Evolutionary conservation across 1,140 invertebrate species (phyloP), one percentile per base, ranked within the genome.

Genomic region (Heterodera carotae): DNA sequence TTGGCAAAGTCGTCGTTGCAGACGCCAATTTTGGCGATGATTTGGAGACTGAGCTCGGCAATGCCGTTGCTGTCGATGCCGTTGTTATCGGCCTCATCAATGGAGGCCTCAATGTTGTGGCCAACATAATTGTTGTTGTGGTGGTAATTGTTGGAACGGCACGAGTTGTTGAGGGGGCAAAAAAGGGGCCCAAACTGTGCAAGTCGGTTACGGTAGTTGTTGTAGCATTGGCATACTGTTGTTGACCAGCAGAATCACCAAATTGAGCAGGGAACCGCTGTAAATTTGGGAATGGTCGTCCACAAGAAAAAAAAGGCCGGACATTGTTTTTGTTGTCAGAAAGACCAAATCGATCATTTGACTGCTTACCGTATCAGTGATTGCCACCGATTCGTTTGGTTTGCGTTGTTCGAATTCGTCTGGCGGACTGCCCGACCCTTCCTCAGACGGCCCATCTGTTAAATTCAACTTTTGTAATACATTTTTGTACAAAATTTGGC

Each of bases 321-420:
- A n/a, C n/a, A n/a, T 66, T 22, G 8, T 31, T 66, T 34, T 66
- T 66, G 27, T 7, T 1, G 4, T 62, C 29, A 62, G 10, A 62
- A 62, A 43, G 7, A 43, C 2, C 7, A 62, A 12, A 62, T 62
- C 22, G 10, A 62, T 62, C 7, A 25, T 62, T 12, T 15, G 33
- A 31, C 22, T 31, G 22, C 62, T 31, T 66, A 66, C 62, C 62
- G 62, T 15, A 66, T 66, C 62, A 66, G 33, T 34, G 62, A 34
- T 34, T 6, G 62, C 33, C 39, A 43, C 39, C 39, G 39, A 43
- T 34, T 66, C 62, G 29, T 31, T 66, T 31, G 2, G 62, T 27
- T 6, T 66, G 15, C 25, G 62, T 12, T 27, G 27, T 66, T 29
- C 27, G 27, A 66, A 31, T 66, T 66, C 62, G 27, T 66, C 62